Base-by-base conservation (phyloP, 2,113 vertebrate genomes). In the Xerus inauris region DNA sequence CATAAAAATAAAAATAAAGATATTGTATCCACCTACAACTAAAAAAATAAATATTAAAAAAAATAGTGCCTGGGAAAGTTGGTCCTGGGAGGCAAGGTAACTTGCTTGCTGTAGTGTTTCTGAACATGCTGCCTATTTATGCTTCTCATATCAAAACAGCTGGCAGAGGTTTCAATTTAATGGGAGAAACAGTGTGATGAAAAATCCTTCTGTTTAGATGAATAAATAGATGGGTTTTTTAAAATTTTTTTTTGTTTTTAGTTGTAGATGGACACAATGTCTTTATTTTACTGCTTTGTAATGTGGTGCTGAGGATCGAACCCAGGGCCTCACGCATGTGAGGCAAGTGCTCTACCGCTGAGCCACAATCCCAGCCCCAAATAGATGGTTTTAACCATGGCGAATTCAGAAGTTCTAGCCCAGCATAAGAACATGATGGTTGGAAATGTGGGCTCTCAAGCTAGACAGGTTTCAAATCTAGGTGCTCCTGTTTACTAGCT, bases 91-190 rank as follows among this genome's bases (percentile, higher is more conserved):
- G 51, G 24, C 38, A 83, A 67, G 8, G 57, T 54, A 87, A 89
- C 42, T 94, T 75, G 62, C 51, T 77, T 80, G 62, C 62, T 77
- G 16, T 28, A 73, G 32, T 73, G 28, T 67, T 93, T 93, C 35
- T 42, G 69, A 77, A 82, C 9, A n/a, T 38, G 35, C 20, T 76
- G 19, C 28, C 51, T 85, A 7, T n/a, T 71, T 83, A 90, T 59
- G n/a, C 42, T 87, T 96, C 47, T 92, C 24, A 20, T 35, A 67
- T 94, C 51, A 59, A 80, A 96, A 87, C 65, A 67, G 20, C 54
- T 49, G 42, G 11, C n/a, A 87, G 35, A 95, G 11, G 6, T n/a
- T 92, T 86, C 64, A 88, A 81, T 85, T 80, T 85, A 80, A 71
- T 71, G 38, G 38, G 32, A 4, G 42, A 16, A 62, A 75, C 89